Percentiles rank a stretch among this genome's conserved stretches.
Conservation (phyloP, 1,140 invertebrate species). For the Aphis craccivora region DNA sequence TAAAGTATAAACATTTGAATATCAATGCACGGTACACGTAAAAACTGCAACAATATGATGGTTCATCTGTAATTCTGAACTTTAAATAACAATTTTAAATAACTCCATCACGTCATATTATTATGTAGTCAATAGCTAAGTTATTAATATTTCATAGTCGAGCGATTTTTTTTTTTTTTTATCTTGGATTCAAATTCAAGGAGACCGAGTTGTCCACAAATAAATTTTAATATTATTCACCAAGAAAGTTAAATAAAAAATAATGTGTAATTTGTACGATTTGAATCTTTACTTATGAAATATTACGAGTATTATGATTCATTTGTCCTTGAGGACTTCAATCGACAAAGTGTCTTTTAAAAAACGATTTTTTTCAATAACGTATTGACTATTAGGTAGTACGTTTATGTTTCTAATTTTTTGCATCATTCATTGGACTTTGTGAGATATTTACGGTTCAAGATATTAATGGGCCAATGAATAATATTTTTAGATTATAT, state of each 20-base stretch:
- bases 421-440: not conserved
- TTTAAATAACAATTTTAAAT: not conserved
- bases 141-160: constrained; percentile 22
- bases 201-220: not conserved
- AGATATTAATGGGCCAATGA: not conserved
- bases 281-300: not conserved
- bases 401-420: not conserved
- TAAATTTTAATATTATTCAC: constrained; percentile 34
- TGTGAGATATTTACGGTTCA: not conserved
- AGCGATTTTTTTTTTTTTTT: not conserved
- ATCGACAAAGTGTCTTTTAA: not conserved
- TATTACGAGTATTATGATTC: constrained; percentile 21
- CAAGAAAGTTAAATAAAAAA: constrained; percentile 28
- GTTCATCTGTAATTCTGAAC: not conserved
- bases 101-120: not conserved
- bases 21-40: not conserved
- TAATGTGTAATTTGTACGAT: constrained; percentile 17
- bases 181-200: not conserved
- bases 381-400: not conserved
- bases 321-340: not conserved
- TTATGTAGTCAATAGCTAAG: not conserved
- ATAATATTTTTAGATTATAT: not conserved
- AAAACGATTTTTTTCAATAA: not conserved
- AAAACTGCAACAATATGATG: not conserved
- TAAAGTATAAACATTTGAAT: not conserved